Base-by-base conservation (phyloP, 1,140 invertebrate species). In the Amyelois transitella region DNA sequence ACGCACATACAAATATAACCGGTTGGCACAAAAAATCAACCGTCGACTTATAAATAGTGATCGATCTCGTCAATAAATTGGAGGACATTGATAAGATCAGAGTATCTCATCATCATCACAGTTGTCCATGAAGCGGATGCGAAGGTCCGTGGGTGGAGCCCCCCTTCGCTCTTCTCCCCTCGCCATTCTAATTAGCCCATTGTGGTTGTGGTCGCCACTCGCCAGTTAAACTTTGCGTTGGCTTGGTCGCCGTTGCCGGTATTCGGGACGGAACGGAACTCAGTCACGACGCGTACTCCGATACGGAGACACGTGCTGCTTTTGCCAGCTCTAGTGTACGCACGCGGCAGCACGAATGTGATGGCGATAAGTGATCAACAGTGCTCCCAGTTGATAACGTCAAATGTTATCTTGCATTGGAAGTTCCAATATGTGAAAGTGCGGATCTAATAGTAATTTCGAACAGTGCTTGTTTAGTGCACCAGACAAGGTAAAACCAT, bases 151-250 rank as follows among this genome's bases (percentile, higher is more conserved):
- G 81, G 84, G 84, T 81, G 77, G 69, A 75, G 75, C 68, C 68
- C 72, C 72, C 60, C 60, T 65, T 64, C 50, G 68, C 74, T 59
- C 60, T 66, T 65, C 49, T 68, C 71, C 71, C 64, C 73, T 81
- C 77, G 79, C 80, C 83, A 85, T 87, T 85, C 83, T 85, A 87
- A 87, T 87, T 87, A 87, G 77, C 79, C 66, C 80, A 87, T 87
- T 87, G 84, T 87, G 81, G 83, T 75, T 38, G 32, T 38, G n/a
- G 32, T 38, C 32, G 32, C 32, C 32, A 38, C 32, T 38, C 69
- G 72, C 61, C 64, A 72, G 77, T 73, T 70, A 75, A 77, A 79
- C 69, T 83, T 81, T 81, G 74, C 71, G 66, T 72, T 66, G 71
- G 73, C 74, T 73, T 75, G 74, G 72, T 66, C 62, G 70, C 32